Evolutionary conservation across 2,113 vertebrate genomes (phyloP), one percentile per base, ranked within the genome.

Genomic region (Amia ocellicauda): DNA sequence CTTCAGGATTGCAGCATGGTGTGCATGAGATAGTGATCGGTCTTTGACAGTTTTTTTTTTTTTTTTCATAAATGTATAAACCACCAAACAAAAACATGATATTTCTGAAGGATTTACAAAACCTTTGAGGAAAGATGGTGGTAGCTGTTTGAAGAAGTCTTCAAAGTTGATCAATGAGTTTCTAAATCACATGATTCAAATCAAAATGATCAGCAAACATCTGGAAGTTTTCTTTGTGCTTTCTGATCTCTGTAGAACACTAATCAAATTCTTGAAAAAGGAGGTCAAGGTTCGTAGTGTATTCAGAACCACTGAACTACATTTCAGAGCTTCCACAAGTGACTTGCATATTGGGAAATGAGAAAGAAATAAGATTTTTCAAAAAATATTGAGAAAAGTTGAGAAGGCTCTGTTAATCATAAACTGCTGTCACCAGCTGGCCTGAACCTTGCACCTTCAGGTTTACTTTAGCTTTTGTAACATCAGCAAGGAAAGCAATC

Each of bases 41-140:
- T 57, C n/a, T 36, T 57, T 26, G 27, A 57, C n/a, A 31, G 29
- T 26, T 57, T 57, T n/a, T n/a, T n/a, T 10, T 57, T 57, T 57
- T 28, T 19, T 13, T 16, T 26, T 31, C 31, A 36, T 11, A 36
- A 36, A 31, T 57, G 29, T 57, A 57, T 8, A n/a, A 31, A 20
- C 27, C 31, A 16, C 54, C 54, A n/a, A 57, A 57, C 54, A 57
- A 4, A 16, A 27, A 19, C 27, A 40, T 36, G 14, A 14, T 31
- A 31, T 27, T 57, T 7, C 19, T 26, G 26, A 55, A 55, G 2
- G 23, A 7, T 20, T 31, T 29, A 28, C 26, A 40, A 31, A 11
- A 31, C 27, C 16, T 57, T 7, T 19, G 29, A 28, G 54, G n/a
- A 31, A 57, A 29, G 54, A 17, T 31, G 54, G 54, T 29, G 27